A percentile compares a stretch with the other conserved stretches of the same genome.
Conservation (phyloP, 2,113 vertebrate species). For the Rhea pennata region DNA sequence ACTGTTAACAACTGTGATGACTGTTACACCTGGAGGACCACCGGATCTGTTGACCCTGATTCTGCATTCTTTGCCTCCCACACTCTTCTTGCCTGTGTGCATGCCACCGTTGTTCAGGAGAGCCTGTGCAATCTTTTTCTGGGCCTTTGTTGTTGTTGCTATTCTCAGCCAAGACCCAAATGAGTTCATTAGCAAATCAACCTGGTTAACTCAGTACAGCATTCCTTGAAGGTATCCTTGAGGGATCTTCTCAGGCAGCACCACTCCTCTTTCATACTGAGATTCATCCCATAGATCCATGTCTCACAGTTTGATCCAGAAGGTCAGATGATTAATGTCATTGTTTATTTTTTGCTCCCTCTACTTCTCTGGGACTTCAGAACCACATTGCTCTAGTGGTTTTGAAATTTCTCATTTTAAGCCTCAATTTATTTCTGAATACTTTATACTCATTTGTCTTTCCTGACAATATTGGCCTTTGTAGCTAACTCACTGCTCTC, state of each 20-base stretch:
- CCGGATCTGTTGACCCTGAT: not conserved
- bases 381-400: not conserved
- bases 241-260: not conserved
- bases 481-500: not conserved
- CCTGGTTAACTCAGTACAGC: not conserved
- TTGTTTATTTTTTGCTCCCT: not conserved
- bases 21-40: not conserved
- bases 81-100: not conserved
- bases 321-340: not conserved
- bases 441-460: not conserved
- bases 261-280: not conserved
- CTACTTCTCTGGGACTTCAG: not conserved
- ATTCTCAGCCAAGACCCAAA: not conserved
- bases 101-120: not conserved
- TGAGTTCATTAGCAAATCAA: not conserved
- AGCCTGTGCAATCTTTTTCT: not conserved
- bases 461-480: not conserved
- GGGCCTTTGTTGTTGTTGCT: not conserved
- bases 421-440: slow-evolving; percentile 26
- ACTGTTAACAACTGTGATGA: no score
- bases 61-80: not conserved
- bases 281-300: not conserved
- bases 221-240: not conserved
- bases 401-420: slow-evolving; percentile 48
- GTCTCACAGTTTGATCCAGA: not conserved